These are phyloP conservation scores for Zaprionus ornatus DNA, from an alignment of 1,140 invertebrate species.

Conservation along the genomic window DNA sequence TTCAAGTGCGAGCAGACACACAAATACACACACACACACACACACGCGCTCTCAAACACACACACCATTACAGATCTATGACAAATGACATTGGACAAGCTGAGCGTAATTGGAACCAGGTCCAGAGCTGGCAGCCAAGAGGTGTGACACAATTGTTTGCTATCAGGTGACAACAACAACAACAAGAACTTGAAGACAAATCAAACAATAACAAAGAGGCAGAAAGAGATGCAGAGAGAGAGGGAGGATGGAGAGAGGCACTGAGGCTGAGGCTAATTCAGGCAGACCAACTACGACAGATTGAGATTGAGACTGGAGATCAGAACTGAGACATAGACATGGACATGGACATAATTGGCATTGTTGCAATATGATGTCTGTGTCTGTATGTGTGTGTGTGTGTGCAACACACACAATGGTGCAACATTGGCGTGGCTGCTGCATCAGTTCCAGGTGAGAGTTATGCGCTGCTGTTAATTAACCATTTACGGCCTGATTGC, in stretches of 20 bases:
- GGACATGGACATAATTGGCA: conserved; percentile 77
- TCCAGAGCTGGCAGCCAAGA: conserved; percentile 47
- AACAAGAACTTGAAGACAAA: background rate
- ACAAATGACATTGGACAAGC: conserved; percentile 73
- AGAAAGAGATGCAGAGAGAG: background rate
- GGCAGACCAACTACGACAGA: conserved; percentile 43
- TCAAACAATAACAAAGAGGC: conserved; percentile 4
- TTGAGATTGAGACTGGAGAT: conserved; percentile 38
- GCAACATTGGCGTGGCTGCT: conserved; percentile 46
- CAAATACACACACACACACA: background rate
- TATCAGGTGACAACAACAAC: conserved; percentile 54
- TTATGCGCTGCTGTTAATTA: conserved; percentile 80
- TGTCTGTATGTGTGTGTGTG: conserved; percentile 5
- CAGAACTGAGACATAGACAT: conserved; percentile 33
- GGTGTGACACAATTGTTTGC: conserved; percentile 72
- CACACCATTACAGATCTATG: conserved; percentile 45
- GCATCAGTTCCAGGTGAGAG: conserved; percentile 65
- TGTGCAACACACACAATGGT: no score
- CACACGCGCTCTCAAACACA: background rate
- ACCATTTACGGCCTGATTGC: conserved; percentile 75
- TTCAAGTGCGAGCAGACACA: conserved; percentile 8
- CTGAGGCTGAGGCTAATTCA: conserved; percentile 36
- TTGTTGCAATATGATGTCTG: conserved; percentile 40
- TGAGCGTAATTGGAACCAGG: conserved; percentile 38
- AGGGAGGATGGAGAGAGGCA: conserved; percentile 17